Percentiles rank a stretch among this genome's conserved stretches.
Evolutionary conservation across 1,140 invertebrate species (phyloP).

Genomic region (Lasioglossum baleicum): DNA sequence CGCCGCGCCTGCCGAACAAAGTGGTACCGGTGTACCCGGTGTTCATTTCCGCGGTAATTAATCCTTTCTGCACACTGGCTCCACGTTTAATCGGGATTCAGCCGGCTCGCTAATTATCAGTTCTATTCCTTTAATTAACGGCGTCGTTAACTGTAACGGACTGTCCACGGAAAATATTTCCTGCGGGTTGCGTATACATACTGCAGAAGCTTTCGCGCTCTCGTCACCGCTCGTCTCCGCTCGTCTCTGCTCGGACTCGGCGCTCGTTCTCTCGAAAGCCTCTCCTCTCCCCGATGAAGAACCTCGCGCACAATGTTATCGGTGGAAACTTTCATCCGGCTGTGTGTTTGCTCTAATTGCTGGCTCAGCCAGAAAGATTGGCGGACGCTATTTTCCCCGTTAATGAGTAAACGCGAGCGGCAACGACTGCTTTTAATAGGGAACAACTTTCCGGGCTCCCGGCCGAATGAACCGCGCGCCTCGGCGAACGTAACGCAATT

Average conservation of each 20-base stretch:
- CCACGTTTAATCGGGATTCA: constrained; percentile 20
- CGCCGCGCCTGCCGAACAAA: not conserved
- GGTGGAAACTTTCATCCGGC: constrained; percentile 40
- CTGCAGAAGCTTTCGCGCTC: too few relatives aligned
- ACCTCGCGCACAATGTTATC: constrained; percentile 25
- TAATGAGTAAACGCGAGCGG: constrained; percentile 37
- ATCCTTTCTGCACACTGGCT: not conserved
- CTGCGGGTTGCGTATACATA: not conserved
- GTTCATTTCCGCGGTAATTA: constrained; percentile 27
- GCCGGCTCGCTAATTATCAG: constrained; percentile 10
- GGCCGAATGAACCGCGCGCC: constrained; percentile 7
- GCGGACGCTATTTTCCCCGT: constrained; percentile 38
- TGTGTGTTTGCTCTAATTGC: constrained; percentile 35
- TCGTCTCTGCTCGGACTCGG: not conserved
- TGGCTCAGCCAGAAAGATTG: constrained; percentile 43
- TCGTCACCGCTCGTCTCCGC: not conserved
- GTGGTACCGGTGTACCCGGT: not conserved
- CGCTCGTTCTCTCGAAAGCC: constrained; percentile 18
- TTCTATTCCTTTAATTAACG: constrained; percentile 30
- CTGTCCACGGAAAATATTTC: constrained; percentile 22
- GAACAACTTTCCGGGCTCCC: constrained; percentile 19
- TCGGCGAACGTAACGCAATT: constrained; percentile 20
- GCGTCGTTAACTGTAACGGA: constrained; percentile 26
- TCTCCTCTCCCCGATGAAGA: not conserved
- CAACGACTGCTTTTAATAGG: constrained; percentile 40